Conservation (phyloP, 2,797 vertebrate genomes). For the Chanos chanos region DNA sequence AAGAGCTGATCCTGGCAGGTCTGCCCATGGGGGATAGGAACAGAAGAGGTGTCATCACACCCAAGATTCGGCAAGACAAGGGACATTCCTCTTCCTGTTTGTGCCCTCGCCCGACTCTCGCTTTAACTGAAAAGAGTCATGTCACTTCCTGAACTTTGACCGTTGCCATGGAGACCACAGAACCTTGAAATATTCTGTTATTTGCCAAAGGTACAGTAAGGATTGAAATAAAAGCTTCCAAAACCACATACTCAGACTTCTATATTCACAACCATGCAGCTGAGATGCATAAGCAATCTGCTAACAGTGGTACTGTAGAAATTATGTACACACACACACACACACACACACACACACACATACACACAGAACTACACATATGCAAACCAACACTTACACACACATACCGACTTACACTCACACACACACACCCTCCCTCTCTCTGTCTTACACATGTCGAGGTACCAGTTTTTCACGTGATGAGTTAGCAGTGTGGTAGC, state of each 20-base stretch:
- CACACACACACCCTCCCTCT: background rate
- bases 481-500: background rate
- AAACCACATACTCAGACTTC: background rate
- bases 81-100: slow-evolving; percentile 20
- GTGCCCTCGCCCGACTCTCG: slow-evolving; percentile 20
- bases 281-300: background rate
- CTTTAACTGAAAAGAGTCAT: background rate
- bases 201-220: slow-evolving; percentile 9
- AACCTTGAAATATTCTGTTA: slow-evolving; percentile 7
- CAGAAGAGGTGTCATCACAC: background rate
- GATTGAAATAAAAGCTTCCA: background rate
- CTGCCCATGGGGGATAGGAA: too few species aligned
- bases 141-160: slow-evolving; percentile 31
- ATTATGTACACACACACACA: background rate
- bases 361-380: background rate
- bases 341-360: background rate
- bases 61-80: background rate
- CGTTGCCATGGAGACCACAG: slow-evolving; percentile 31
- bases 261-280: background rate
- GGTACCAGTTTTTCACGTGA: background rate
- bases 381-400: background rate
- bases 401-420: background rate
- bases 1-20: too few species aligned
- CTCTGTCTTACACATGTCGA: background rate
- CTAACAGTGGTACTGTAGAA: too few species aligned